Evolutionary conservation across 2,113 vertebrate species (phyloP).

Genomic region (Hippocampus barbouri): DNA sequence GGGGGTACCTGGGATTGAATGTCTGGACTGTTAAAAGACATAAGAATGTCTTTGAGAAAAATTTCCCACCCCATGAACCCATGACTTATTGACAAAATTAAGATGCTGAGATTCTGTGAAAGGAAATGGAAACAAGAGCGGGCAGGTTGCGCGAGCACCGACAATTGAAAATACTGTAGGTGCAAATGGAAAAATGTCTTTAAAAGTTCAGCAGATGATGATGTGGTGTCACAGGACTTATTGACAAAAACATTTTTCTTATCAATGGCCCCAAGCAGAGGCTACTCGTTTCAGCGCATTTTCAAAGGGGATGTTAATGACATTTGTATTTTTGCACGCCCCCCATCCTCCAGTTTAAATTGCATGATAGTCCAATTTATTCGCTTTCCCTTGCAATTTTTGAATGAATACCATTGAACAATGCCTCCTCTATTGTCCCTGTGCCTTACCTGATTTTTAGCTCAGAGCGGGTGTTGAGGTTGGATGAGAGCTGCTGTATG

Average conservation of each 20-base stretch:
- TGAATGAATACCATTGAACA: neutral
- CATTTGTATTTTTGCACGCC: neutral
- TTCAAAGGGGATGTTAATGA: neutral
- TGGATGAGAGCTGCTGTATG: conserved; percentile 96
- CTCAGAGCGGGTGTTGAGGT: conserved; percentile 86
- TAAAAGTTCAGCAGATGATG: neutral
- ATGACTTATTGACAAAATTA: neutral
- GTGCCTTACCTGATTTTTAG: conserved; percentile 87
- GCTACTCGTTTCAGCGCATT: neutral
- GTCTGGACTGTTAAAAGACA: no score
- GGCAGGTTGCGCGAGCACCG: neutral
- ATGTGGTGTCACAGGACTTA: neutral
- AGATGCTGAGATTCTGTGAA: neutral
- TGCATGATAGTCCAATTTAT: neutral
- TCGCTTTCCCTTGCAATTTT: no score
- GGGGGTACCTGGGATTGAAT: no score
- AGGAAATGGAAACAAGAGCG: neutral
- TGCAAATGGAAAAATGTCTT: neutral
- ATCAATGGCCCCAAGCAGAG: neutral
- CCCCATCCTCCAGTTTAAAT: neutral
- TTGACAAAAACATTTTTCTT: neutral
- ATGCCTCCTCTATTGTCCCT: neutral
- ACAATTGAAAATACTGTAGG: neutral
- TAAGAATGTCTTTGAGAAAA: neutral
- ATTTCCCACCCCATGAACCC: neutral